Percentiles rank a stretch among this genome's conserved stretches.
Conservation (phyloP, 2,113 vertebrate genomes). For the Epinephelus fuscoguttatus region DNA sequence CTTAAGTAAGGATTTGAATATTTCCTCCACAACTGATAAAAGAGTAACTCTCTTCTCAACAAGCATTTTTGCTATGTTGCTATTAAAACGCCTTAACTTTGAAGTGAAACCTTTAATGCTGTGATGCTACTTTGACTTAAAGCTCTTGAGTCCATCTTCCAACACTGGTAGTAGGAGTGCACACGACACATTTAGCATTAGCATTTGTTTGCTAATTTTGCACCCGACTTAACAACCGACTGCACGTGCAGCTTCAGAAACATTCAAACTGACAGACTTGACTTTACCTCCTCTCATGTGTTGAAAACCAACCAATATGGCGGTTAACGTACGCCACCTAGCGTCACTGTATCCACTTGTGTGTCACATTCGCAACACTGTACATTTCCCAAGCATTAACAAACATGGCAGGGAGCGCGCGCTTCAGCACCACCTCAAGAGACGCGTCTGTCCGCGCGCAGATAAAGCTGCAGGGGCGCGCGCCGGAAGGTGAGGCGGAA, state of each 20-base stretch:
- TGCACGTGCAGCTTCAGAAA: background rate
- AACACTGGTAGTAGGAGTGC: background rate
- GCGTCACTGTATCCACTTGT: background rate
- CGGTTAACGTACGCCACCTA: slow-evolving; percentile 55
- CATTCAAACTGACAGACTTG: background rate
- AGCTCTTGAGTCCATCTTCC: background rate
- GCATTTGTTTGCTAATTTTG: background rate
- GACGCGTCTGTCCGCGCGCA: background rate
- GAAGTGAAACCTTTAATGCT: background rate
- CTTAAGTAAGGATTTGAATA: background rate
- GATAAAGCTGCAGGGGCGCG: background rate
- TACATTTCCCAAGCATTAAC: background rate
- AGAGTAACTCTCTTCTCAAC: background rate
- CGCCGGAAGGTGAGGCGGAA: background rate
- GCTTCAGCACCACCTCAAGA: background rate
- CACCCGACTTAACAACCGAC: background rate
- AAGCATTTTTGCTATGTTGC: background rate
- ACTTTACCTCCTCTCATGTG: background rate
- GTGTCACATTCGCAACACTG: background rate
- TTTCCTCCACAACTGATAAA: background rate
- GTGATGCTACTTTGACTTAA: background rate
- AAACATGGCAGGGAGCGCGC: slow-evolving; percentile 11
- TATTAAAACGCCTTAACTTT: too few species aligned
- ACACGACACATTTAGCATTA: background rate
- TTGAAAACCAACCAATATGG: background rate